Percentiles rank a stretch among this genome's conserved stretches.
These are phyloP conservation scores for Cetoscarus ocellatus DNA, from an alignment of 2,797 vertebrate species.

Conservation along the genomic window DNA sequence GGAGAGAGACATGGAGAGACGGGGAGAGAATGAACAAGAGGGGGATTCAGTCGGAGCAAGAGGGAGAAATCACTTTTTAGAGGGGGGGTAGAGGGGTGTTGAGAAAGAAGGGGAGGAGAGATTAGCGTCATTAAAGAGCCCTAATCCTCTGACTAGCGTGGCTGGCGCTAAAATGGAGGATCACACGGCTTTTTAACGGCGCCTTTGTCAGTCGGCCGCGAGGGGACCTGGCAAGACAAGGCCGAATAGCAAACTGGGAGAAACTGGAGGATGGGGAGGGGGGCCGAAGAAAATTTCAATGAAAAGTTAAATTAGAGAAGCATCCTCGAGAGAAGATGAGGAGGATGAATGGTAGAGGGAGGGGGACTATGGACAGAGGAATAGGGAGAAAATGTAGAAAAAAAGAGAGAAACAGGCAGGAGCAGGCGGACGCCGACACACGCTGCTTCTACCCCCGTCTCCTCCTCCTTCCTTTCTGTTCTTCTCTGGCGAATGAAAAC, in stretches of 20 bases:
- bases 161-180: constrained; percentile 91
- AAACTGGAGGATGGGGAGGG: constrained; percentile 48
- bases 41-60: constrained; percentile 86
- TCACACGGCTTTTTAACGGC: constrained; percentile 90
- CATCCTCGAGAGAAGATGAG: constrained; percentile 74
- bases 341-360: constrained; percentile 50
- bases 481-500: constrained; percentile 66
- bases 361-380: constrained; percentile 41
- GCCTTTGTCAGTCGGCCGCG: constrained; percentile 87
- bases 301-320: constrained; percentile 91
- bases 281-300: constrained; percentile 84
- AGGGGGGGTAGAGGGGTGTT: constrained; percentile 41
- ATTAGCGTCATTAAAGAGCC: constrained; percentile 96
- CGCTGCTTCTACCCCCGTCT: constrained; percentile 53
- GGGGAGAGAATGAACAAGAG: constrained; percentile 74
- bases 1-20: constrained; percentile 21
- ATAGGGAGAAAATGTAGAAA: constrained; percentile 36
- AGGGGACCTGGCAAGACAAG: constrained; percentile 88
- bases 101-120: constrained; percentile 79
- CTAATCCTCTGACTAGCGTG: constrained; percentile 94
- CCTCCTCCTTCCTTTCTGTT: constrained; percentile 55
- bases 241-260: constrained; percentile 86
- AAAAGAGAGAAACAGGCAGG: constrained; percentile 46
- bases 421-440: constrained; percentile 69
- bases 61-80: constrained; percentile 89